Evolutionary conservation across 2,888 invertebrate species (phyloP).

Genomic region (Lasioglossum pauxillum): DNA sequence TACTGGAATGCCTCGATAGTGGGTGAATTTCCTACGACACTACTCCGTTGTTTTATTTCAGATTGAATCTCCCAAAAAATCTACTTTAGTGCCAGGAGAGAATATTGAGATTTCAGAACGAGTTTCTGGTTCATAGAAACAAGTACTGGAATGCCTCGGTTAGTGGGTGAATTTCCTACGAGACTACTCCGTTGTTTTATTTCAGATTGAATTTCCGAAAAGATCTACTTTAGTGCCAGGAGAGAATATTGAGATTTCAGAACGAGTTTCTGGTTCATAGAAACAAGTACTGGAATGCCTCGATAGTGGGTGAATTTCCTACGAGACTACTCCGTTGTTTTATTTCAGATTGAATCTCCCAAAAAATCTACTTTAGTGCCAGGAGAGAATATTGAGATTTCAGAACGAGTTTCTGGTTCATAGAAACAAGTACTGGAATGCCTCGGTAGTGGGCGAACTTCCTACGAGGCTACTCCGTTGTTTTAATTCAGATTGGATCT

Average conservation of each 20-base stretch:
- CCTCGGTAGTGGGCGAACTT: background rate
- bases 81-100: background rate
- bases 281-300: too few species aligned
- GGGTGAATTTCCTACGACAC: background rate
- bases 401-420: too few species aligned
- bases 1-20: too few species aligned
- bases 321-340: background rate
- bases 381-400: background rate
- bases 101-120: too few species aligned
- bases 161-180: too few species aligned
- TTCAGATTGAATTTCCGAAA: background rate
- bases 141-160: too few species aligned
- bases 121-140: background rate
- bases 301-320: background rate
- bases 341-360: background rate
- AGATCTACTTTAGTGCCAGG: background rate
- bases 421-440: too few species aligned
- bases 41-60: background rate
- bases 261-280: background rate
- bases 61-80: background rate
- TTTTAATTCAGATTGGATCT: background rate
- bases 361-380: background rate
- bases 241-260: background rate
- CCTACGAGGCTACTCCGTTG: background rate
- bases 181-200: background rate